Evolutionary conservation across 2,797 vertebrate genomes (phyloP).

Genomic region (Eidolon dupreanum): DNA sequence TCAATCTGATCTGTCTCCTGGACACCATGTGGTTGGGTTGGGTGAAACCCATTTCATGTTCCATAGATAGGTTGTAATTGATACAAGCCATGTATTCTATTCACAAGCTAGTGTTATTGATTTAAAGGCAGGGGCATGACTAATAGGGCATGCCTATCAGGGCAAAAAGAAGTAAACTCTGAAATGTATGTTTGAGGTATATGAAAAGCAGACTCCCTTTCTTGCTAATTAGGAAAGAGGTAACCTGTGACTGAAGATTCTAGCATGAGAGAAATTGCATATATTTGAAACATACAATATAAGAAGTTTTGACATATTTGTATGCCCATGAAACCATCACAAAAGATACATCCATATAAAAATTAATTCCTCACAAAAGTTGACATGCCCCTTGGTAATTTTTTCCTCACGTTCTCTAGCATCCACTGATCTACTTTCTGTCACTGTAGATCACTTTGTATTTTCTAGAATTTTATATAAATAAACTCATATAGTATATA

Average conservation of each 20-base stretch:
- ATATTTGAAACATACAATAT: background rate
- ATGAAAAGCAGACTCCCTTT: background rate
- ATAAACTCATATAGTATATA: background rate
- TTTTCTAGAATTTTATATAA: background rate
- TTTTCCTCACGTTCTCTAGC: background rate
- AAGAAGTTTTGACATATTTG: background rate
- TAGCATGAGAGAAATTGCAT: background rate
- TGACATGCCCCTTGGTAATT: background rate
- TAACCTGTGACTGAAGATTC: background rate
- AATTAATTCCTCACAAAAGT: background rate
- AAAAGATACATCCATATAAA: background rate
- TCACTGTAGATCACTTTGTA: background rate
- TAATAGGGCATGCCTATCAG: background rate
- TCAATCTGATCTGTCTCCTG: background rate
- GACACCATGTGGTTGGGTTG: background rate
- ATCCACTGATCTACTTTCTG: background rate
- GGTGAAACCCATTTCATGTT: conserved; percentile 12
- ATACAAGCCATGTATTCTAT: background rate
- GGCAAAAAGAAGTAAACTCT: background rate
- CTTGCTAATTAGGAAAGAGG: background rate
- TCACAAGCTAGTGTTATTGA: background rate
- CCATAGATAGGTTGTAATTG: background rate
- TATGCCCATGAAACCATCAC: background rate
- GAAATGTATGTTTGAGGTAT: background rate
- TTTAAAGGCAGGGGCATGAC: background rate